Evolutionary conservation across 2,888 invertebrate species (phyloP).

Genomic region (Ariolimax columbianus): DNA sequence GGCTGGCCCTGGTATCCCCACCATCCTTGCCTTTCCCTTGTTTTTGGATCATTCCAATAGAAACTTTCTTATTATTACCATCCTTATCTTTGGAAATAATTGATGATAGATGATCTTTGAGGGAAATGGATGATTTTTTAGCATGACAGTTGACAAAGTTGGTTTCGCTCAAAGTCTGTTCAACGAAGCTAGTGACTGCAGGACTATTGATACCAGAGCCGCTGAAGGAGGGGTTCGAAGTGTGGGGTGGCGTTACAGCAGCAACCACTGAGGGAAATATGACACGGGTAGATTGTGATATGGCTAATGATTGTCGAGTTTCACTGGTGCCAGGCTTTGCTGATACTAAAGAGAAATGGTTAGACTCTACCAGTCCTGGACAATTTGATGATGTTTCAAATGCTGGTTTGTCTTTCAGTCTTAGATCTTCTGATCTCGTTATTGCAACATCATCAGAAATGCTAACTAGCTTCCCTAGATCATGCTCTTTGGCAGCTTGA

Average conservation of each 20-base stretch:
- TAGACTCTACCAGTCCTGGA: background rate
- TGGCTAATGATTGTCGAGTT: background rate
- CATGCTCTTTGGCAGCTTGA: constrained; percentile 39
- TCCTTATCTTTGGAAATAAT: constrained; percentile 50
- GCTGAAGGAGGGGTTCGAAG: background rate
- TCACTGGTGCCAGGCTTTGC: constrained; percentile 13
- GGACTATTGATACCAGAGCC: background rate
- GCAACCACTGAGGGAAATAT: background rate
- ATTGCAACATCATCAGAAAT: constrained; percentile 45
- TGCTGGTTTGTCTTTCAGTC: background rate
- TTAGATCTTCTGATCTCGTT: background rate
- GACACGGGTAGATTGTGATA: background rate
- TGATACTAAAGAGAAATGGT: background rate
- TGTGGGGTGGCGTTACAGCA: background rate
- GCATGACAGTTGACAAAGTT: background rate
- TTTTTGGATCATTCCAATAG: background rate
- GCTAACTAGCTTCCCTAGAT: constrained; percentile 45
- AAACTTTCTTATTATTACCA: constrained; percentile 12
- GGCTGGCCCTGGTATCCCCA: background rate
- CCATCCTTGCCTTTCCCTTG: background rate
- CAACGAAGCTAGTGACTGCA: background rate
- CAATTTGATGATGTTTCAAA: constrained; percentile 7
- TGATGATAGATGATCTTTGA: constrained; percentile 51
- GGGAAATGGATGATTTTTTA: constrained; percentile 45
- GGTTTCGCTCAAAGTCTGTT: constrained; percentile 27